Evolutionary conservation across 2,888 invertebrate species (phyloP).

Genomic region (Alviniconcha strummeri): DNA sequence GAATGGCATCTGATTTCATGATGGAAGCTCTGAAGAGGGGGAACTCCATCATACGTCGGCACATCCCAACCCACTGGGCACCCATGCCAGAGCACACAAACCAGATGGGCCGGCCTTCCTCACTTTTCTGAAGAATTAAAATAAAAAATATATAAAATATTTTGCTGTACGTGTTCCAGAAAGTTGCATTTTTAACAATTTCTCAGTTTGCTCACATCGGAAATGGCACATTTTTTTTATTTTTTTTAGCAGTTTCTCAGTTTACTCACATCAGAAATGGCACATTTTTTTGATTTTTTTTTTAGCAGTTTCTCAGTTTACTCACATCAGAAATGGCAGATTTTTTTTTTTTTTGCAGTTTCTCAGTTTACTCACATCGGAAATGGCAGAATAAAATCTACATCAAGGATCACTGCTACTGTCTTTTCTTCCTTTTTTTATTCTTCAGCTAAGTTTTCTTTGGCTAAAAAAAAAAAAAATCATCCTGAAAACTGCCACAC

Average conservation of each 20-base stretch:
- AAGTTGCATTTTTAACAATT: not conserved
- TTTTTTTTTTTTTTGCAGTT: no score
- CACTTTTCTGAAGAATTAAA: constrained; percentile 58
- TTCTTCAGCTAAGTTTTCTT: not conserved
- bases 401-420: no score
- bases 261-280: not conserved
- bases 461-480: not conserved
- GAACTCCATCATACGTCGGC: constrained; percentile 86
- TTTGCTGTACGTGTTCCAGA: not conserved
- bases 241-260: not conserved
- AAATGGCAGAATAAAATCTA: not conserved
- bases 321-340: no score
- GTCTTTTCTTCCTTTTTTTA: not conserved
- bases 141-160: not conserved
- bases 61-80: constrained; percentile 98
- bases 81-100: constrained; percentile 99
- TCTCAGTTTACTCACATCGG: not conserved
- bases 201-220: no score
- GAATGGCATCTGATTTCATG: constrained; percentile 83
- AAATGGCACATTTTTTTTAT: no score
- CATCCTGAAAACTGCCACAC: no score
- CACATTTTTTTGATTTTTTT: not conserved
- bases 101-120: constrained; percentile 87
- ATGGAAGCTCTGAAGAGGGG: constrained; percentile 88
- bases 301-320: not conserved